A percentile compares a stretch with the other conserved stretches of the same genome.
Evolutionary conservation across 2,888 invertebrate species (phyloP).

Genomic region (Phania funesta): DNA sequence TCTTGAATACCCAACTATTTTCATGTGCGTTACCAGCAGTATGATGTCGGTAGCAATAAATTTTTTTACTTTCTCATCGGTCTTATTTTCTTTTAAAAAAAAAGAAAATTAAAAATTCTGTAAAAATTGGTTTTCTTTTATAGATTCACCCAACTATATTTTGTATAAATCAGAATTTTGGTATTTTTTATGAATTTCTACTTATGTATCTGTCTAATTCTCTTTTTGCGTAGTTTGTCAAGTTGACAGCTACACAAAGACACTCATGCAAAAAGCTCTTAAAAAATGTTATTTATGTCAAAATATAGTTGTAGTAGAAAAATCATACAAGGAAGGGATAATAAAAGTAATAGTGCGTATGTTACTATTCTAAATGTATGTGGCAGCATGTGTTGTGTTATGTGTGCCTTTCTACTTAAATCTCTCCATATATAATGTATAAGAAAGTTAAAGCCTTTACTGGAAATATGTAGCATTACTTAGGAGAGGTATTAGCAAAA

Average conservation of each 20-base stretch:
- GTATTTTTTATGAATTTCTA: slow-evolving; percentile 6
- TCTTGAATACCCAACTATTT: too few relatives aligned
- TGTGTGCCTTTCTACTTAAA: neutral
- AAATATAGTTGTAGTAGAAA: slow-evolving; percentile 44
- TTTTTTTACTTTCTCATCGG: too few relatives aligned
- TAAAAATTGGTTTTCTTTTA: neutral
- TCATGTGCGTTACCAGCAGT: too few relatives aligned
- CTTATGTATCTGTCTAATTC: slow-evolving; percentile 7
- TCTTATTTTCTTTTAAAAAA: too few relatives aligned
- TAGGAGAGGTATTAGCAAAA: too few relatives aligned
- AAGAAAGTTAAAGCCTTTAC: slow-evolving; percentile 26
- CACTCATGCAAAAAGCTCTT: slow-evolving; percentile 14
- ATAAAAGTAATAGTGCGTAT: slow-evolving; percentile 36
- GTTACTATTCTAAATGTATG: neutral
- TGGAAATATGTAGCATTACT: too few relatives aligned
- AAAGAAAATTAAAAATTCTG: too few relatives aligned
- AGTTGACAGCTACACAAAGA: slow-evolving; percentile 20
- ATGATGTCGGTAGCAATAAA: too few relatives aligned
- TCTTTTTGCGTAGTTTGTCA: slow-evolving; percentile 39
- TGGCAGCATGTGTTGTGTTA: neutral
- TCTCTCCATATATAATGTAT: neutral
- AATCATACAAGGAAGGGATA: slow-evolving; percentile 13
- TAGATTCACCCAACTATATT: neutral
- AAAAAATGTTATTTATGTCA: slow-evolving; percentile 53
- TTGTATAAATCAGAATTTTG: neutral